phyloP scores from a whole-genome alignment of 2,888 invertebrate species.

The Agrotis ipsilon region DNA sequence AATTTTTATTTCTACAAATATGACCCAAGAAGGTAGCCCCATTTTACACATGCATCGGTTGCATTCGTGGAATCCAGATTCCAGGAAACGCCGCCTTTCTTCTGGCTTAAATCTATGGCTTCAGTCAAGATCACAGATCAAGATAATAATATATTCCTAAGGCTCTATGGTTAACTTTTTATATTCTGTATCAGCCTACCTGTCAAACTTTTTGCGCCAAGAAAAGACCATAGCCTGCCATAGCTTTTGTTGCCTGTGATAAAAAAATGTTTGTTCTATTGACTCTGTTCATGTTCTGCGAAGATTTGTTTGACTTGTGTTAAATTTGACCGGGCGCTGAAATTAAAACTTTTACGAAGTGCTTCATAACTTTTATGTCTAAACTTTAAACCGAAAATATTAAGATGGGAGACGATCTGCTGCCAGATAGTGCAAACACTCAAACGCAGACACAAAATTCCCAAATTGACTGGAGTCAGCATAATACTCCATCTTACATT shows the following conservation, averaged over 20 bases:
- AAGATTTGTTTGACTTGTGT: constrained; percentile 3
- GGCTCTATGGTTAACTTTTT: not conserved
- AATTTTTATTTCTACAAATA: too few relatives aligned
- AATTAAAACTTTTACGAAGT: constrained; percentile 51
- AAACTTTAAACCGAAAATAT: constrained; percentile 15
- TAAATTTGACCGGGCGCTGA: constrained; percentile 45
- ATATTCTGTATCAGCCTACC: not conserved
- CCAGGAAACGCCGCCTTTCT: too few relatives aligned
- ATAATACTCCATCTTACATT: constrained; percentile 80
- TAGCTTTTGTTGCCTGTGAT: constrained; percentile 4
- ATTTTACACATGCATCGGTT: too few relatives aligned
- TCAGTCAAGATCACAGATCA: too few relatives aligned
- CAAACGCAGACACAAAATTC: constrained; percentile 89
- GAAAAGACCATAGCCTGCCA: not conserved
- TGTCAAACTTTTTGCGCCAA: constrained; percentile 30
- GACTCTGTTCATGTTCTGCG: not conserved
- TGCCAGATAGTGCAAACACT: constrained; percentile 77
- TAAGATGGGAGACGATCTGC: constrained; percentile 80
- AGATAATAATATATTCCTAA: too few relatives aligned
- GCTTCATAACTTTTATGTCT: constrained; percentile 27
- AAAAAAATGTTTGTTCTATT: not conserved
- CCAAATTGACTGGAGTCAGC: constrained; percentile 87
- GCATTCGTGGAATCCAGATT: too few relatives aligned
- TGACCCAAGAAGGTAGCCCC: too few relatives aligned
- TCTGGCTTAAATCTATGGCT: too few relatives aligned